These are phyloP conservation scores for Notothenia coriiceps DNA, from an alignment of 2,113 vertebrate genomes.

Conservation along the genomic window DNA sequence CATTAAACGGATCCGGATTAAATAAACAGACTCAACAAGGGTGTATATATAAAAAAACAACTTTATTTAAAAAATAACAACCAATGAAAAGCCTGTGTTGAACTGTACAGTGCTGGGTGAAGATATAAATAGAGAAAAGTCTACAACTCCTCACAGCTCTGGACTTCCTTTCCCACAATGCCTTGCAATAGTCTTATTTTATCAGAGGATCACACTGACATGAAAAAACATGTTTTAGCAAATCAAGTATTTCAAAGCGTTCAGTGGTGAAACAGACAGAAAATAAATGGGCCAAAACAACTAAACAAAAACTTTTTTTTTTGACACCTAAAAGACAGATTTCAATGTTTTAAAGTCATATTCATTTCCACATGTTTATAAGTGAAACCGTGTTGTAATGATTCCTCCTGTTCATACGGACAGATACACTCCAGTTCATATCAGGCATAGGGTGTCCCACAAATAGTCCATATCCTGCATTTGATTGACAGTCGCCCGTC, in stretches of 20 bases:
- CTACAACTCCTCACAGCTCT: conserved; percentile 23
- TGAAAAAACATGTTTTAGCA: not conserved
- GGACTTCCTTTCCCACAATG: conserved; percentile 56
- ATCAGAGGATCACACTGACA: not conserved
- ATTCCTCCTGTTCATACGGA: not conserved
- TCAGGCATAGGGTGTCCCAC: too few species aligned
- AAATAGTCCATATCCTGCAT: too few species aligned
- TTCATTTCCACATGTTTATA: not conserved
- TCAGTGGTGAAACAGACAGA: not conserved
- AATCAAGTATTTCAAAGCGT: too few species aligned
- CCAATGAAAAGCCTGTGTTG: conserved; percentile 46
- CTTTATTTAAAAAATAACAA: conserved; percentile 79
- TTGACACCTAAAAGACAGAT: not conserved
- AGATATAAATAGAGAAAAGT: conserved; percentile 67
- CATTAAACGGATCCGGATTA: not conserved
- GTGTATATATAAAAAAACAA: conserved; percentile 26
- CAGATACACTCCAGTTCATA: too few species aligned
- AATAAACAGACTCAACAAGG: not conserved
- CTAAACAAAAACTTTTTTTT: conserved; percentile 1
- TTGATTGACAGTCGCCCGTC: too few species aligned
- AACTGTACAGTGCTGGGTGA: conserved; percentile 63
- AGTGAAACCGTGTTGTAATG: not conserved
- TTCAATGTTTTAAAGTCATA: not conserved
- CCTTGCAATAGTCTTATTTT: not conserved
- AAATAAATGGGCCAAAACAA: not conserved